Evolutionary conservation across 1,140 invertebrate species (phyloP), one percentile per base, ranked within the genome.

Genomic region (Pseudomyrmex gracilis): DNA sequence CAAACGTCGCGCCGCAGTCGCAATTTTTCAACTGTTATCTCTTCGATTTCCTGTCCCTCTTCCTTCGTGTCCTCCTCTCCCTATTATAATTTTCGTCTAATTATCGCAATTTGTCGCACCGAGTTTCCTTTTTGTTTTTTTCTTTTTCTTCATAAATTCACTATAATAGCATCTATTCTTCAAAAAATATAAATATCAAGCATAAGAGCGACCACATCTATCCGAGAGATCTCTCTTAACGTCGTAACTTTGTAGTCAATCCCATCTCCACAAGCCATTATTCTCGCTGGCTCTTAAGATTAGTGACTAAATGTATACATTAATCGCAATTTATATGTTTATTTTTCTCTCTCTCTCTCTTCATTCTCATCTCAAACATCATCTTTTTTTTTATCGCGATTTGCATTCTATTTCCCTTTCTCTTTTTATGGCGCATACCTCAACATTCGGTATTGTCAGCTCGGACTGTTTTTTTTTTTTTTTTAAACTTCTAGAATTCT

Each of bases 151-250:
- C 73, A 83, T 78, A 85, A 88, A 82, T 87, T 90, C 78, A 85
- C 90, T 34, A 34, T 85, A 91, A 91, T 90, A 91, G 89, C 73
- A 86, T 87, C 70, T 87, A 85, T 88, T 64, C 66, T 85, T 92
- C 73, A 88, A 93, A 93, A 93, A 94, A 94, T 93, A 94, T 94
- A 93, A 93, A 93, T 93, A 93, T 92, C 82, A 94, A 94, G 91
- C 91, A 90, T 83, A 93, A 93, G 34, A 34, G 90, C 89, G 87
- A 89, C 90, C 91, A 92, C 67, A 34, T 34, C 34, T 85, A 67
- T 78, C 64, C 7, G 10, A 84, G 77, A 74, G 73, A 74, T 17
- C 71, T 74, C 71, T 83, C 73, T 55, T 76, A 86, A 76, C 51
- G 9, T 77, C 71, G 24, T 86, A 73, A 22, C 60, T 86, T 58